Conservation (phyloP, 2,888 invertebrate genomes). For the Rhogogaster chlorosoma region DNA sequence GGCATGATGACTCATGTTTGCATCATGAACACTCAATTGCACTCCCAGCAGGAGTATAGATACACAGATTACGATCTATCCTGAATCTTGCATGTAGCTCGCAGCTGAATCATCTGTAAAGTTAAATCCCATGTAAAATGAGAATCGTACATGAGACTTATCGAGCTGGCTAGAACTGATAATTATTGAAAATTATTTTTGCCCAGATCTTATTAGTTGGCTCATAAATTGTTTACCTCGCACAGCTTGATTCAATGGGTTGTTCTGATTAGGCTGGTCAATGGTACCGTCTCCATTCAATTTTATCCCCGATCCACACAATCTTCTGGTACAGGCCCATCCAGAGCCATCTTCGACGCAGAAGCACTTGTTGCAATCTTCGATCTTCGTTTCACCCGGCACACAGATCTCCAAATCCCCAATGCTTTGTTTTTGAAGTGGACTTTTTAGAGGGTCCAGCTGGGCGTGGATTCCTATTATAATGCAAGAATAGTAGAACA, state of each 20-base stretch:
- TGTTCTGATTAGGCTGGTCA: neutral
- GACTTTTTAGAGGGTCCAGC: no score
- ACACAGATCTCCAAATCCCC: neutral
- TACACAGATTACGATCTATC: constrained; percentile 78
- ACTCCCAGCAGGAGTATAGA: constrained; percentile 77
- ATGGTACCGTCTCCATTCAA: neutral
- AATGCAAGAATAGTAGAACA: neutral
- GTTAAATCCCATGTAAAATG: neutral
- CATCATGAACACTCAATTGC: no score
- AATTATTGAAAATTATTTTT: neutral
- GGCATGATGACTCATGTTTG: no score
- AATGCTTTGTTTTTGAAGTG: neutral
- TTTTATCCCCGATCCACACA: neutral
- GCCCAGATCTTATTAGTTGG: neutral
- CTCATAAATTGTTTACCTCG: neutral
- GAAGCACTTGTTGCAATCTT: constrained; percentile 78
- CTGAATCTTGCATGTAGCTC: constrained; percentile 69
- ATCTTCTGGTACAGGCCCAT: constrained; percentile 11
- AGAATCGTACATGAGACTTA: neutral
- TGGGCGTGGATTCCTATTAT: neutral
- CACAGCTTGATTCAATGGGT: neutral
- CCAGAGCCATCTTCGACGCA: constrained; percentile 75
- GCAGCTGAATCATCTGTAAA: constrained; percentile 60
- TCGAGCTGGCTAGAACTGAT: neutral
- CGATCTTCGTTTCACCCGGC: neutral